A percentile compares a stretch with the other conserved stretches of the same genome.
Evolutionary conservation across 2,888 invertebrate genomes (phyloP).

Genomic region (Volucella bombylans): DNA sequence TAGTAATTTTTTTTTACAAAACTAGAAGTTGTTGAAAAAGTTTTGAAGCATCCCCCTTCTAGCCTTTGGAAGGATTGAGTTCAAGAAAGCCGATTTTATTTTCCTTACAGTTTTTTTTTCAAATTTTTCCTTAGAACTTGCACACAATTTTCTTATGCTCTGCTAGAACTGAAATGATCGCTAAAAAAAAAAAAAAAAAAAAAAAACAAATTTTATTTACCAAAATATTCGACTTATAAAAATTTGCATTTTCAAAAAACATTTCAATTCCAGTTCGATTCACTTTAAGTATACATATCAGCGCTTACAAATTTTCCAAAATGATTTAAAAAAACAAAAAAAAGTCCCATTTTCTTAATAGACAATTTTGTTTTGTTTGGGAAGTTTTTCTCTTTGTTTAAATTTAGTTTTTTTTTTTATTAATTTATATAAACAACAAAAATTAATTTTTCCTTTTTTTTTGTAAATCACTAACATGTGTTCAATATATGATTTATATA

Average conservation of each 20-base stretch:
- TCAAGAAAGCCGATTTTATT: slow-evolving; percentile 45
- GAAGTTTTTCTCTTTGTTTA: slow-evolving; percentile 4
- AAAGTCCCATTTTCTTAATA: background rate
- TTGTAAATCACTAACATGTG: slow-evolving; percentile 46
- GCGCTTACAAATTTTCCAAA: slow-evolving; percentile 36
- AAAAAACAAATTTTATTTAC: background rate
- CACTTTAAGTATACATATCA: slow-evolving; percentile 49
- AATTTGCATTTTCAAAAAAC: slow-evolving; percentile 55
- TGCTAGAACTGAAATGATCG: slow-evolving; percentile 73
- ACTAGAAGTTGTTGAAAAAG: slow-evolving; percentile 40
- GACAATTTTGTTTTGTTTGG: slow-evolving; percentile 28
- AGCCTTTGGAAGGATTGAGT: slow-evolving; percentile 65
- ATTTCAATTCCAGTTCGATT: slow-evolving; percentile 62
- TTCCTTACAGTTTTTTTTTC: slow-evolving; percentile 1
- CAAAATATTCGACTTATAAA: slow-evolving; percentile 24
- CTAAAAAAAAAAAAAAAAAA: slow-evolving; percentile 40
- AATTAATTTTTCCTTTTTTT: background rate
- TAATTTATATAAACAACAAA: slow-evolving; percentile 9
- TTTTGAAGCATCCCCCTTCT: slow-evolving; percentile 62
- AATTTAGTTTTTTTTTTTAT: background rate
- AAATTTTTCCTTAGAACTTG: slow-evolving; percentile 66
- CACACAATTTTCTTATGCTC: slow-evolving; percentile 70
- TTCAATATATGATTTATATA: slow-evolving; percentile 34
- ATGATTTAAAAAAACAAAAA: background rate
- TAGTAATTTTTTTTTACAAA: slow-evolving; percentile 16